These are phyloP conservation scores for Aurelia aurita DNA, from an alignment of 30 jellyfish, hydroid and myxozoan genomes.

Conservation along the genomic window DNA sequence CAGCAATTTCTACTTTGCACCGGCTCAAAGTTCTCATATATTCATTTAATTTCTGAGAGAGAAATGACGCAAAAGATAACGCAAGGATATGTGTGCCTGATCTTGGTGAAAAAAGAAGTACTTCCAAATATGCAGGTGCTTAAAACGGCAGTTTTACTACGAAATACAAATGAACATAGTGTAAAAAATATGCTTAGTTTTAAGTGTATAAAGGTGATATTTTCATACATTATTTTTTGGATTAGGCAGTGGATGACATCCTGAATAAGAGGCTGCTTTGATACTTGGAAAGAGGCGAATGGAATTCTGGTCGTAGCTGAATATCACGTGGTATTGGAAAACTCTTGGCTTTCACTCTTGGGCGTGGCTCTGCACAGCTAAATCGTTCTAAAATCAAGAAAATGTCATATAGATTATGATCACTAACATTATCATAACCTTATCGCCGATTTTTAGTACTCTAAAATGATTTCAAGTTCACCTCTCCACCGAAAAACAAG, in stretches of 20 bases:
- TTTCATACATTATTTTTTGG: background rate
- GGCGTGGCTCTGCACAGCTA: constrained; percentile 79
- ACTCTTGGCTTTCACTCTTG: constrained; percentile 16
- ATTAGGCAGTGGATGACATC: constrained; percentile 12
- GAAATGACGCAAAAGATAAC: no score
- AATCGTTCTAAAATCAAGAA: constrained; percentile 51
- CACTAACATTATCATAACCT: no score
- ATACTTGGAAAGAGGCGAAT: constrained; percentile 83
- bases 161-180: background rate
- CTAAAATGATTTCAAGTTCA: no score
- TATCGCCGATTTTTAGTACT: no score
- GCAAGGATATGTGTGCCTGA: no score
- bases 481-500: no score
- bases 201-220: background rate
- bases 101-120: no score
- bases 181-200: background rate
- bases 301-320: constrained; percentile 72
- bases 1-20: no score
- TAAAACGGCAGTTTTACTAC: background rate
- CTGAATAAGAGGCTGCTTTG: constrained; percentile 85
- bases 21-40: no score
- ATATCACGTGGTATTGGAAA: constrained; percentile 53
- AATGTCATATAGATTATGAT: no score
- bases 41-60: no score
- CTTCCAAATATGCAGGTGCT: no score